Evolutionary conservation across 1,140 invertebrate genomes (phyloP), one percentile per base, ranked within the genome.

Genomic region (Drosophila takahashii): DNA sequence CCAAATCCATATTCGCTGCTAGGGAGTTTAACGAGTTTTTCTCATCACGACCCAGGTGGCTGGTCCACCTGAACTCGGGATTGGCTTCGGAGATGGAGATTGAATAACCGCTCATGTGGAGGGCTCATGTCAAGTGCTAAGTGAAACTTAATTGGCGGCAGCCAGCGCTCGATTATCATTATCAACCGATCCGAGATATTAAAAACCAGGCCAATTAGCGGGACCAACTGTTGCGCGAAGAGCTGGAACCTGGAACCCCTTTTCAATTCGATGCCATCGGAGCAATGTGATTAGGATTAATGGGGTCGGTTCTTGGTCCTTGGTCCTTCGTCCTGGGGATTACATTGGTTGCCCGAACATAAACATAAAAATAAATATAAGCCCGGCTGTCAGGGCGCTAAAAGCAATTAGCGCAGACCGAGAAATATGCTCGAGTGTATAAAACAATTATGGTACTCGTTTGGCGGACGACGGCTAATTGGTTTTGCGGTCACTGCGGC

Each of bases 371-470:
- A 81, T 83, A 76, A 74, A 77, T 65, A 75, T 57, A 87, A 85
- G 77, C 69, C 74, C 47, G 70, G 48, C 78, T 84, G 83, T 85
- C 73, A 79, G 67, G 58, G 77, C 64, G 78, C 78, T 83, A 89
- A 89, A 83, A 79, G 79, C 83, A 86, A 86, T 86, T 86, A 87
- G 75, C 51, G 62, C 44, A 60, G 50, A 50, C 58, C 48, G 18
- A 61, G 42, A 62, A 69, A 59, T 74, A 54, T 73, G 50, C 58
- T 70, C 44, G 51, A 71, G 57, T 71, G 54, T 69, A 76, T 78
- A 77, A 79, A 87, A 71, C 69, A 86, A 86, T 87, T 86, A 89
- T 87, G 75, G 53, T 48, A 52, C 79, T 78, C 50, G 76, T 58
- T 62, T 29, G 60, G 71, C 57, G 67, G 65, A 72, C 54, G 71